Percentiles rank a stretch among this genome's conserved stretches.
Conservation (phyloP, 2,888 invertebrate genomes). For the Aporophyla nigra region DNA sequence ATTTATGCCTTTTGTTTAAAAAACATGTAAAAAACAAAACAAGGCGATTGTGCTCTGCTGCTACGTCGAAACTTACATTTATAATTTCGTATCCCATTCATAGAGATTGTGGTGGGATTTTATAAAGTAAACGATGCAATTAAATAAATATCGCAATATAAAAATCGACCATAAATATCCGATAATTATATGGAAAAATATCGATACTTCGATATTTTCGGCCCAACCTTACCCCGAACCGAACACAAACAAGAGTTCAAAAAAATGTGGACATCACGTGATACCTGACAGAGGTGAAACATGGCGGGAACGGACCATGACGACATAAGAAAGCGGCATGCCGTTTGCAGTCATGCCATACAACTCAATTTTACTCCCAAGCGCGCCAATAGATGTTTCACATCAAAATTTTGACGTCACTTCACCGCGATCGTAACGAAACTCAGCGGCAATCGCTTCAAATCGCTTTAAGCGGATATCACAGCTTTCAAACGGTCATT, state of each 20-base stretch:
- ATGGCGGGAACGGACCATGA: not conserved
- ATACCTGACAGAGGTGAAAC: not conserved
- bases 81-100: too few species aligned
- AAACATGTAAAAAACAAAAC: too few species aligned
- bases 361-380: not conserved
- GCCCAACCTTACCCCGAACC: not conserved
- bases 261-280: not conserved
- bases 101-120: too few species aligned
- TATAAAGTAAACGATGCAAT: too few species aligned
- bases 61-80: too few species aligned
- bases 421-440: slow-evolving; percentile 21
- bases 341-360: not conserved
- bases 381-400: not conserved
- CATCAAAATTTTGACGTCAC: slow-evolving; percentile 12
- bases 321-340: not conserved
- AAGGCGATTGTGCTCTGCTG: too few species aligned
- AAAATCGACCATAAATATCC: too few species aligned
- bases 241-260: too few species aligned
- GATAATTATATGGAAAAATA: too few species aligned
- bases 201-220: too few species aligned
- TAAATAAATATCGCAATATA: too few species aligned
- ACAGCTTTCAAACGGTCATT: slow-evolving; percentile 39
- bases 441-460: slow-evolving; percentile 21
- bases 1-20: too few species aligned
- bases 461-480: slow-evolving; percentile 35